phyloP scores from a whole-genome alignment of 2,888 invertebrate genomes.

The Geotrupes spiniger region DNA sequence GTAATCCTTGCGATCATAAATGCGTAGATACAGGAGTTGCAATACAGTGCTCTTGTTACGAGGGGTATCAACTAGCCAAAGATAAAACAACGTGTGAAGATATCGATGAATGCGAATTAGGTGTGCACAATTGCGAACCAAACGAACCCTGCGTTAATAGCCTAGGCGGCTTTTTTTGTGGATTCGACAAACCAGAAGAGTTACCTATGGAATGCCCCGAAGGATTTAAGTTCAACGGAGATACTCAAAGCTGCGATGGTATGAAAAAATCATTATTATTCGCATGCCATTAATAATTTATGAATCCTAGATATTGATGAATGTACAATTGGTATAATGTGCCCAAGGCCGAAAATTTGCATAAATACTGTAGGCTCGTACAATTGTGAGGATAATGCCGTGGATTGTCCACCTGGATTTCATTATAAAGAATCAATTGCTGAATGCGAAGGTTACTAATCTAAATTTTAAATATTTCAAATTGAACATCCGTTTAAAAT shows the following conservation, averaged over 20 bases:
- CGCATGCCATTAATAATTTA: conserved; percentile 3
- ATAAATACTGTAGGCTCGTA: conserved; percentile 48
- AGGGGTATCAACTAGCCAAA: conserved; percentile 64
- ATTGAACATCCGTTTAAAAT: background rate
- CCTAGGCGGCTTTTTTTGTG: conserved; percentile 56
- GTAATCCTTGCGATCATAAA: conserved; percentile 71
- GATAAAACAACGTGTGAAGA: conserved; percentile 70
- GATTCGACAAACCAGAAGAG: conserved; percentile 37
- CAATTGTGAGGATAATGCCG: conserved; percentile 40
- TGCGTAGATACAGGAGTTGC: conserved; percentile 69
- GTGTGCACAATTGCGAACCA: conserved; percentile 51
- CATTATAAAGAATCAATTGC: conserved; percentile 43
- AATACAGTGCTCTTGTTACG: conserved; percentile 68
- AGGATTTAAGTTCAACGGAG: conserved; percentile 57
- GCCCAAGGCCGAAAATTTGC: conserved; percentile 42
- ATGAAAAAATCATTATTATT: conserved; percentile 13
- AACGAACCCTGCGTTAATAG: conserved; percentile 56
- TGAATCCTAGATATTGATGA: conserved; percentile 44
- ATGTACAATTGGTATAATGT: conserved; percentile 43
- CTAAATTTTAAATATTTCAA: background rate
- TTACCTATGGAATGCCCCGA: conserved; percentile 51
- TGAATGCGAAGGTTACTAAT: conserved; percentile 39
- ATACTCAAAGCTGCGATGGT: conserved; percentile 57
- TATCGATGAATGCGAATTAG: conserved; percentile 59
- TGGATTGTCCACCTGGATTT: conserved; percentile 47